Evolutionary conservation across 2,797 vertebrate species (phyloP).

Genomic region (Trichosurus vulpecula): DNA sequence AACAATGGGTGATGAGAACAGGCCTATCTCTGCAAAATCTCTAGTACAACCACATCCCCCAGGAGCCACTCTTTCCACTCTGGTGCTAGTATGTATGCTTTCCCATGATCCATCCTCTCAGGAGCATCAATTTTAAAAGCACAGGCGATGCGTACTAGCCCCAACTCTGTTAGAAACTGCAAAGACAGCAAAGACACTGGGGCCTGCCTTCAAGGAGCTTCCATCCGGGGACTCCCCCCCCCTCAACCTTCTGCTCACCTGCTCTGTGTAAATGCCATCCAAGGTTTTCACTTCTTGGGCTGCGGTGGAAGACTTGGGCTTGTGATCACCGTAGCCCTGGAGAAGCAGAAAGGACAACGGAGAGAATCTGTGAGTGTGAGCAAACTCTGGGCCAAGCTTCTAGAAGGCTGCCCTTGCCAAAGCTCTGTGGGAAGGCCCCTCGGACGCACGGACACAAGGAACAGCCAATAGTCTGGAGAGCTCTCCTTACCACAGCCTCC

Average conservation of each 20-base stretch:
- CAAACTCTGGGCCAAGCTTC: neutral
- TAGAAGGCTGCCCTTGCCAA: no score
- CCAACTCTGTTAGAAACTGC: neutral
- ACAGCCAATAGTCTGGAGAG: no score
- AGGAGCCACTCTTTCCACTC: neutral
- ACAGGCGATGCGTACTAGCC: rapidly evolving
- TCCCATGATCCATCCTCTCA: neutral
- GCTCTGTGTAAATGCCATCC: constrained; percentile 93
- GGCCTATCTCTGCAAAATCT: neutral
- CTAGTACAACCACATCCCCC: neutral
- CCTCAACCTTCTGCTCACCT: constrained; percentile 83
- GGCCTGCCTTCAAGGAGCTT: neutral
- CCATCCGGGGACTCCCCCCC: neutral
- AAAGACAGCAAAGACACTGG: neutral
- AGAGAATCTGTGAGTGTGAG: neutral
- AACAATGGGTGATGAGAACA: neutral
- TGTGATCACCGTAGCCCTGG: constrained; percentile 97
- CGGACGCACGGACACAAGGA: no score
- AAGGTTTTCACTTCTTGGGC: constrained; percentile 97
- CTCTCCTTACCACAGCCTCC: no score
- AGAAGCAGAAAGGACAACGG: neutral
- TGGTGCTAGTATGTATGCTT: no score
- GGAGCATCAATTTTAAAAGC: neutral
- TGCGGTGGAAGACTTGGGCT: constrained; percentile 96
- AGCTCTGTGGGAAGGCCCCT: no score